Percentiles rank a stretch among this genome's conserved stretches.
phyloP scores from a whole-genome alignment of 2,797 vertebrate genomes.

The Cyprinella venusta region DNA sequence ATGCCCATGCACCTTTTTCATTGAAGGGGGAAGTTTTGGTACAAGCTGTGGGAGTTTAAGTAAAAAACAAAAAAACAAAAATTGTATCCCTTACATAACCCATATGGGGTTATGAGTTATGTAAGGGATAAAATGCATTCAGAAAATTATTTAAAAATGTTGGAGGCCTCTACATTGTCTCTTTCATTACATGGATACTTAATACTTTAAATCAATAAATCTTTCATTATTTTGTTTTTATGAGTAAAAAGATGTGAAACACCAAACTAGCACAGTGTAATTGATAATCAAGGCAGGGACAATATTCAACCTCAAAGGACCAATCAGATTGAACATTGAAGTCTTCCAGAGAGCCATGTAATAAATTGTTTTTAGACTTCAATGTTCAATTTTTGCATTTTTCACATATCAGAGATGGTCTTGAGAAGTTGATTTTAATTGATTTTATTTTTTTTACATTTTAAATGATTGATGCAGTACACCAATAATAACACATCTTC shows the following conservation, averaged over 20 bases:
- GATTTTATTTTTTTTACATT: background rate
- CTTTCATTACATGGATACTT: background rate
- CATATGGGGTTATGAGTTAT: constrained; percentile 18
- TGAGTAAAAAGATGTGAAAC: background rate
- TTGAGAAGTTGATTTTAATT: background rate
- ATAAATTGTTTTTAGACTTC: background rate
- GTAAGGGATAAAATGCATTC: background rate
- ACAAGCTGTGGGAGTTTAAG: background rate
- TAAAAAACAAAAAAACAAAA: background rate
- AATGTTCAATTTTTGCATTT: background rate
- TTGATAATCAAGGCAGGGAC: background rate
- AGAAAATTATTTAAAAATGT: background rate
- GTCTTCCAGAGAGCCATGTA: background rate
- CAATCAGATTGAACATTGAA: background rate
- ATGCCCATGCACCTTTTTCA: constrained; percentile 49
- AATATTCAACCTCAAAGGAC: background rate
- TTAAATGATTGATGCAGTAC: background rate
- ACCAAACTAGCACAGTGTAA: background rate
- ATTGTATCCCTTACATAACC: background rate
- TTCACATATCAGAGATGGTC: background rate
- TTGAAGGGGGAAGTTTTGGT: constrained; percentile 55
- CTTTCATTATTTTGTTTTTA: background rate
- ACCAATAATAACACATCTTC: constrained; percentile 9
- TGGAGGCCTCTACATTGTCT: too few species aligned
- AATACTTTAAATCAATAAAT: background rate